Conservation (phyloP, 2,888 invertebrate species). For the Polymixis lichenea region DNA sequence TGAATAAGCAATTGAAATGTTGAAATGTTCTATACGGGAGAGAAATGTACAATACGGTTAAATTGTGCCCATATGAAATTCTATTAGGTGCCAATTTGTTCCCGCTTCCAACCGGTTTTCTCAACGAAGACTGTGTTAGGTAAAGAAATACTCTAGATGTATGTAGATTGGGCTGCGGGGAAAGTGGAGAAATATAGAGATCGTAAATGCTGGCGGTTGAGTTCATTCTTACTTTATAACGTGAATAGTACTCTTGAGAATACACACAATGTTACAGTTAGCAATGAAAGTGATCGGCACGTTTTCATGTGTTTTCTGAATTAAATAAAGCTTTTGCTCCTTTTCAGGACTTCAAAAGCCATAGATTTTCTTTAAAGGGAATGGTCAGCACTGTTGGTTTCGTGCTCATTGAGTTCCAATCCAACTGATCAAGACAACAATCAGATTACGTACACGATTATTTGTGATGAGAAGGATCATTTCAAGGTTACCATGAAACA, state of each 20-base stretch:
- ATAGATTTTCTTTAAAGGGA: background rate
- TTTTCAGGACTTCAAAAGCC: background rate
- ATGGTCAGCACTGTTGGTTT: background rate
- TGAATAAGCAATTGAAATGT: slow-evolving; percentile 48
- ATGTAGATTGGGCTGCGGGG: slow-evolving; percentile 50
- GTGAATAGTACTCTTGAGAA: slow-evolving; percentile 13
- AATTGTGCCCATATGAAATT: slow-evolving; percentile 65
- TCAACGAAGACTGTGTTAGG: slow-evolving; percentile 58
- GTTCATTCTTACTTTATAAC: slow-evolving; percentile 32
- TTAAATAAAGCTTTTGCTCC: background rate
- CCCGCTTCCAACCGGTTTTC: slow-evolving; percentile 45
- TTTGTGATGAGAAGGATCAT: background rate
- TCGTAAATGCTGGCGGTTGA: slow-evolving; percentile 50
- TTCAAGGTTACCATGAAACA: background rate
- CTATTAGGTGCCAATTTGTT: slow-evolving; percentile 65
- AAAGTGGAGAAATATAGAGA: slow-evolving; percentile 43
- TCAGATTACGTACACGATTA: no score
- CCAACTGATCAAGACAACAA: background rate
- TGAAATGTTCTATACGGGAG: slow-evolving; percentile 10
- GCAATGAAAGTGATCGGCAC: slow-evolving; percentile 1
- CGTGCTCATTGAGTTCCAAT: background rate
- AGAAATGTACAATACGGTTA: slow-evolving; percentile 48
- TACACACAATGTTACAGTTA: slow-evolving; percentile 28
- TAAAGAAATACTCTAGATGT: slow-evolving; percentile 59
- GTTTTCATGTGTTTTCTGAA: background rate